Conservation (phyloP, 2,888 invertebrate species). For the Bombyx huttoni region DNA sequence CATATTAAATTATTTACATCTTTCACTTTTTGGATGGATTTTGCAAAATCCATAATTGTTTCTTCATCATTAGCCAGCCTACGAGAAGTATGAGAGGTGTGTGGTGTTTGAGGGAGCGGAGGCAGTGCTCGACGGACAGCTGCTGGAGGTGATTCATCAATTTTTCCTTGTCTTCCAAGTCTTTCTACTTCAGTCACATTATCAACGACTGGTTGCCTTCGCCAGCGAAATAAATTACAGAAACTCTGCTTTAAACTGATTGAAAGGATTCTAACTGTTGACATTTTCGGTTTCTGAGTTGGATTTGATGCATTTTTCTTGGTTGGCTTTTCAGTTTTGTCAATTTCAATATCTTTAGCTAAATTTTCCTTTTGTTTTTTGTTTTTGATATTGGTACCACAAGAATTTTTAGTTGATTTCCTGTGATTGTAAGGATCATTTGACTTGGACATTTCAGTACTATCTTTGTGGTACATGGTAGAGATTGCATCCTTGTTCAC, state of each 20-base stretch:
- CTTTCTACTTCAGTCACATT: constrained; percentile 34
- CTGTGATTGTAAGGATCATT: constrained; percentile 58
- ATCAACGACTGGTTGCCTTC: constrained; percentile 34
- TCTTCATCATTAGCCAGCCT: constrained; percentile 48
- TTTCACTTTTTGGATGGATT: constrained; percentile 93
- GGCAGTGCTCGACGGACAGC: constrained; percentile 54
- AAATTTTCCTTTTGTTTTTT: constrained; percentile 68
- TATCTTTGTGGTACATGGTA: constrained; percentile 43
- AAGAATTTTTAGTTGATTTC: constrained; percentile 66
- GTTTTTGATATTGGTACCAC: constrained; percentile 74
- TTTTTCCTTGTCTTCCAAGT: constrained; percentile 19
- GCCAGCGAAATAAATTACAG: constrained; percentile 87
- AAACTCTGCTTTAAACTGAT: constrained; percentile 86
- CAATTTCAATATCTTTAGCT: constrained; percentile 39
- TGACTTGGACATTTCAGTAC: constrained; percentile 33
- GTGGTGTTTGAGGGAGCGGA: constrained; percentile 50
- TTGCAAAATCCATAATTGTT: constrained; percentile 85
- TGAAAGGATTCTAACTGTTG: constrained; percentile 77
- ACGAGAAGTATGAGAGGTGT: constrained; percentile 27
- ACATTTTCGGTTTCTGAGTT: constrained; percentile 73
- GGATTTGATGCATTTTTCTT: constrained; percentile 30
- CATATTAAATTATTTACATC: constrained; percentile 77
- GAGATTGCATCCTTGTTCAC: constrained; percentile 38
- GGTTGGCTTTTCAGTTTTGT: constrained; percentile 54
- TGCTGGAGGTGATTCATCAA: constrained; percentile 44